Percentiles rank a stretch among this genome's conserved stretches.
phyloP scores from a whole-genome alignment of 2,888 invertebrate genomes.

The Nezara viridula region DNA sequence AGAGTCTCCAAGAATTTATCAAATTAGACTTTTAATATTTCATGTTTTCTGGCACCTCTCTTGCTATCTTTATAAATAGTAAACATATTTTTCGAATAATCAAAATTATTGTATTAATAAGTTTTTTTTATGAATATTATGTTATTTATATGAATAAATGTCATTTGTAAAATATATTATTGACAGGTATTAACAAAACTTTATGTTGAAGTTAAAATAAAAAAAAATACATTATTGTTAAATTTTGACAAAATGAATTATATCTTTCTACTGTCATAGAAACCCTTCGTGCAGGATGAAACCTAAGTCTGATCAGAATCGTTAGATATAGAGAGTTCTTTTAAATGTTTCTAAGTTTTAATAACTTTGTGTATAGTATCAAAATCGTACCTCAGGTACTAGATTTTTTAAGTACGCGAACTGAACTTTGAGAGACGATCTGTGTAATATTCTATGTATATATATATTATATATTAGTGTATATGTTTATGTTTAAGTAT shows the following conservation, averaged over 20 bases:
- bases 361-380: neutral
- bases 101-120: neutral
- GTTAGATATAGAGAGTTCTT: neutral
- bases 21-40: neutral
- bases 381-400: neutral
- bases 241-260: neutral
- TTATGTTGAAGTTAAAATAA: no score
- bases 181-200: no score
- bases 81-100: neutral
- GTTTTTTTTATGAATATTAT: no score
- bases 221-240: neutral
- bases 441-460: slow-evolving; percentile 42
- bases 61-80: neutral
- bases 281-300: neutral
- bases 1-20: neutral
- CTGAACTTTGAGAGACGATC: slow-evolving; percentile 19
- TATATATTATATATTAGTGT: neutral
- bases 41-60: neutral
- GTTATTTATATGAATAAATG: neutral
- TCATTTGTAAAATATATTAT: neutral
- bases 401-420: neutral
- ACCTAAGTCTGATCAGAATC: slow-evolving; percentile 19
- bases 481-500: slow-evolving; percentile 15
- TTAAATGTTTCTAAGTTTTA: slow-evolving; percentile 17
- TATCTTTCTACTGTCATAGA: neutral